A percentile compares a stretch with the other conserved stretches of the same genome.
phyloP scores from a whole-genome alignment of 2,797 vertebrate genomes.

The Rhincodon typus region DNA sequence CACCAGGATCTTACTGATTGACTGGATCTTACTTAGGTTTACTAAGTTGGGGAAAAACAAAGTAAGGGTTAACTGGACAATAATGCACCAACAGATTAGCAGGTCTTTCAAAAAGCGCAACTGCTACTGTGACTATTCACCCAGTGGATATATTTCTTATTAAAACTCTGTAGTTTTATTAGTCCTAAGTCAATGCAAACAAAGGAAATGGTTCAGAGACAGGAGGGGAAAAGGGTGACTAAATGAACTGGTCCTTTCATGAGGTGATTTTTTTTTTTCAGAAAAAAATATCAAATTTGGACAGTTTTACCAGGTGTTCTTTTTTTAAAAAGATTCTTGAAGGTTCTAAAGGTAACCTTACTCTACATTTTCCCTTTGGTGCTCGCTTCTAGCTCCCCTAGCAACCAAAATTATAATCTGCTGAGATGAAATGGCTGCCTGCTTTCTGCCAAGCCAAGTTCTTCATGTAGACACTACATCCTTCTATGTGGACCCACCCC shows the following conservation, averaged over 20 bases:
- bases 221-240: background rate
- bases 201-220: slow-evolving; percentile 12
- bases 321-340: slow-evolving; percentile 8
- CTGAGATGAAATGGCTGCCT: slow-evolving; percentile 70
- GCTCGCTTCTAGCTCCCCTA: background rate
- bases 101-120: background rate
- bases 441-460: slow-evolving; percentile 66
- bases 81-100: background rate
- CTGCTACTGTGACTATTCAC: background rate
- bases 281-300: background rate
- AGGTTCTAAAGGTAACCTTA: background rate
- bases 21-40: background rate
- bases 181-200: slow-evolving; percentile 16
- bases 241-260: slow-evolving; percentile 31
- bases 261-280: background rate
- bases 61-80: slow-evolving; percentile 1
- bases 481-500: slow-evolving; percentile 79
- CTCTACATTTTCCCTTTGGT: background rate
- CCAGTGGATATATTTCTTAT: background rate
- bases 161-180: background rate
- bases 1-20: background rate
- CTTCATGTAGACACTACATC: slow-evolving; percentile 77
- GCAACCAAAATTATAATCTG: slow-evolving; percentile 38
- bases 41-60: background rate
- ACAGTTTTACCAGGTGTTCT: background rate